Evolutionary conservation across 1,140 invertebrate genomes (phyloP).

Genomic region (Eufriesea mexicana): DNA sequence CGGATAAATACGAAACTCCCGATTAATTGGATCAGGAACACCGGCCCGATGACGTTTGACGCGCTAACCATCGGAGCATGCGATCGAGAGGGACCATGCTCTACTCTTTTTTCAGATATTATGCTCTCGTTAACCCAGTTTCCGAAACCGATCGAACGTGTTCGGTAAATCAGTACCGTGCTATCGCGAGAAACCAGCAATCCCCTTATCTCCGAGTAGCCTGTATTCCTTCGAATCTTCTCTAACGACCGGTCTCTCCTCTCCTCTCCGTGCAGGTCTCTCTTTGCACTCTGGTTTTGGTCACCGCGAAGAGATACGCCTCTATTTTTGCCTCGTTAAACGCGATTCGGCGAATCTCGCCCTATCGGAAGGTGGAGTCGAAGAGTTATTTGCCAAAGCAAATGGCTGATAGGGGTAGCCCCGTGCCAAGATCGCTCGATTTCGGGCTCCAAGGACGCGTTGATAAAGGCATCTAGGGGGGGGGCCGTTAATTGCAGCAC

Average conservation of each 20-base stretch:
- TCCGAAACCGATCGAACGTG: neutral
- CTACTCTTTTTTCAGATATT: neutral
- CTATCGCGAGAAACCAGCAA: no score
- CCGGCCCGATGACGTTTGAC: neutral
- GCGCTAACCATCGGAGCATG: neutral
- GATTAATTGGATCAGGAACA: constrained; percentile 5
- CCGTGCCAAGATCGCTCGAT: neutral
- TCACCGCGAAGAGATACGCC: no score
- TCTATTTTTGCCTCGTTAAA: no score
- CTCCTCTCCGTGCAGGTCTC: no score
- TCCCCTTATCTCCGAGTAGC: no score
- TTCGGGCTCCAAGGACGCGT: neutral
- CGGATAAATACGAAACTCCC: neutral
- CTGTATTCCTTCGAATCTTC: no score
- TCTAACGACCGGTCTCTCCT: no score
- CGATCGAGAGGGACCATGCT: neutral
- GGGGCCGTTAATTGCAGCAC: neutral
- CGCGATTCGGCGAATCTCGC: no score
- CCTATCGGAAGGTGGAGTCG: no score
- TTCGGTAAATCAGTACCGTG: neutral
- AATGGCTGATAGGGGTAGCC: no score
- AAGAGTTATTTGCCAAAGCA: no score
- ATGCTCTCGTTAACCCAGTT: constrained; percentile 37
- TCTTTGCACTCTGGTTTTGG: no score
- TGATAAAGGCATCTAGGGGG: neutral